phyloP scores from a whole-genome alignment of 2,888 invertebrate genomes.

The Polyommatus iphigenia region DNA sequence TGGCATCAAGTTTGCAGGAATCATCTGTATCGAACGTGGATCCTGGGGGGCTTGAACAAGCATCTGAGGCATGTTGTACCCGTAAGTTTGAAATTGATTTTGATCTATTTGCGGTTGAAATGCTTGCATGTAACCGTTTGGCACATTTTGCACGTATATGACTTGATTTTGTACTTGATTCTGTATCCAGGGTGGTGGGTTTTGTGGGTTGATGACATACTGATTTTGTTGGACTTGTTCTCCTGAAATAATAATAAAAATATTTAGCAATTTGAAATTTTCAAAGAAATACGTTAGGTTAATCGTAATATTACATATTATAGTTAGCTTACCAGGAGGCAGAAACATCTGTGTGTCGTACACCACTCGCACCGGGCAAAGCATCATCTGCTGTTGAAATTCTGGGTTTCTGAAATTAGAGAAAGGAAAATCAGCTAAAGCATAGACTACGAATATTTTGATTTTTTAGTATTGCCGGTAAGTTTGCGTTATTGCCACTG shows the following conservation, averaged over 20 bases:
- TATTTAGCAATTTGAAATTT: background rate
- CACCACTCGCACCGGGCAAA: slow-evolving; percentile 66
- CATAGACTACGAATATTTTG: background rate
- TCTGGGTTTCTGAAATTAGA: slow-evolving; percentile 49
- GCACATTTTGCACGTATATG: slow-evolving; percentile 65
- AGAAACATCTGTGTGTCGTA: slow-evolving; percentile 68
- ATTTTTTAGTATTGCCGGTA: background rate
- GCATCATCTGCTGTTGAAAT: slow-evolving; percentile 60
- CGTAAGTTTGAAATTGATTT: slow-evolving; percentile 63
- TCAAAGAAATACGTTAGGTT: background rate
- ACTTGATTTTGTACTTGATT: slow-evolving; percentile 62
- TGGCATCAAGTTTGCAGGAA: slow-evolving; percentile 40
- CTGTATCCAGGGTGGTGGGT: slow-evolving; percentile 71
- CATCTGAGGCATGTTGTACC: slow-evolving; percentile 58
- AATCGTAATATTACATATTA: background rate
- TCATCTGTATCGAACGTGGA: slow-evolving; percentile 42
- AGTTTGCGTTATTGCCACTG: background rate
- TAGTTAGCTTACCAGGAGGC: slow-evolving; percentile 57
- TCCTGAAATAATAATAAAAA: slow-evolving; percentile 52
- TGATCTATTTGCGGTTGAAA: slow-evolving; percentile 61
- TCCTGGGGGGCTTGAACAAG: slow-evolving; percentile 48
- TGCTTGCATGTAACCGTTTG: slow-evolving; percentile 58
- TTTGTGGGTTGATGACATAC: slow-evolving; percentile 66
- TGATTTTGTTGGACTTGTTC: slow-evolving; percentile 66
- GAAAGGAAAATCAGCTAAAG: background rate